Base-by-base conservation (phyloP, 2,113 vertebrate species). In the Isichthys henryi region DNA sequence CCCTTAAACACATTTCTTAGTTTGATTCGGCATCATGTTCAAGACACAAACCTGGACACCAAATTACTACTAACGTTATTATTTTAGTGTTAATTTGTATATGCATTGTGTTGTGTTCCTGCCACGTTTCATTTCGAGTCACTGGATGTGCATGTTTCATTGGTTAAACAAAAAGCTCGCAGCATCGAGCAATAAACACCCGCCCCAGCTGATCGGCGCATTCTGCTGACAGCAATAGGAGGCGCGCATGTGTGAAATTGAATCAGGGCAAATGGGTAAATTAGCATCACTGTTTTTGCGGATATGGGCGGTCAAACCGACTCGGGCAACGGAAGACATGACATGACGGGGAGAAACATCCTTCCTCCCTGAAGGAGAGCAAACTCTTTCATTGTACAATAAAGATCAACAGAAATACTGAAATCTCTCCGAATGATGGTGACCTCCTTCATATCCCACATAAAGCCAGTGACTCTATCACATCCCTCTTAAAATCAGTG, bases 21-120 rank as follows among this genome's bases (percentile, higher is more conserved):
- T 91, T 90, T 94, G 93, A 94, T 94, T 92, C 89, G 92, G 90
- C 88, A 88, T 91, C 84, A 89, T 77, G 86, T 82, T 89, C 82
- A 82, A 10, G 39, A 45, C 77, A 82, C 17, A 43, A 45, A 43
- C 39, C 35, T 82, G n/a, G 35, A 90, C 86, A 88, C 39, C 82
- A 46, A 84, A 46, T 84, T 23, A 84, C 82, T 46, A 23, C 43
- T 4, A 84, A 21, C 82, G 49, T 85, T 49, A n/a, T 85, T 27
- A 85, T 85, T 85, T 85, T 85, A 23, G 82, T 27, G 43, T 5
- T 49, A n/a, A n/a, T 85, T 85, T 85, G 17, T 49, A 4, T 49
- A n/a, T 48, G 82, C 82, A 5, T 49, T 49, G 19, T 13, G 43
- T 27, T 84, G 82, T 48, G 82, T 85, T 85, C 45, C 45, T 49